Evolutionary conservation across 1,140 invertebrate genomes (phyloP).

Genomic region (Anastrepha ludens): DNA sequence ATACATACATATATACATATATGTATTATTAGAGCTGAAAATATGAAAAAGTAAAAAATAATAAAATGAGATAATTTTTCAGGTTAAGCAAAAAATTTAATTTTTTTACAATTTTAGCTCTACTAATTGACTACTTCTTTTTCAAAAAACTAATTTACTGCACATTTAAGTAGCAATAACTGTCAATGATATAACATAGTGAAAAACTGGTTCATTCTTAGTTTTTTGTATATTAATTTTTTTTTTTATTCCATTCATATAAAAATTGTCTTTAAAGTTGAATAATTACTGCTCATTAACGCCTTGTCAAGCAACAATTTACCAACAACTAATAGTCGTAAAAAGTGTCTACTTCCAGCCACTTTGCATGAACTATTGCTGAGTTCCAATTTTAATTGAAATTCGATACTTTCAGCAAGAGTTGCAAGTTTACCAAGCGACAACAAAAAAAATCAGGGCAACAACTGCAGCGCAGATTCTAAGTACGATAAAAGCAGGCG

Average conservation of each 20-base stretch:
- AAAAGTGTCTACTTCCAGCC: not conserved
- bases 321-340: not conserved
- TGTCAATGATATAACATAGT: too few species aligned
- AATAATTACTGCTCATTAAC: not conserved
- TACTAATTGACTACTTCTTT: too few species aligned
- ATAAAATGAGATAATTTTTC: too few species aligned
- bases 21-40: too few species aligned
- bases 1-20: too few species aligned
- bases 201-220: too few species aligned
- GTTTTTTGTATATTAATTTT: too few species aligned
- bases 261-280: conserved; percentile 20
- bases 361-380: conserved; percentile 9
- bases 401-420: conserved; percentile 17
- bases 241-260: not conserved
- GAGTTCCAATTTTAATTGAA: conserved; percentile 41
- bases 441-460: not conserved
- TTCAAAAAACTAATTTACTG: too few species aligned
- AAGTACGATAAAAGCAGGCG: not conserved
- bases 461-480: conserved; percentile 9
- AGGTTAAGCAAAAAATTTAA: too few species aligned
- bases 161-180: too few species aligned
- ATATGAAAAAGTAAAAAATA: too few species aligned
- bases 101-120: too few species aligned
- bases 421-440: conserved; percentile 10
- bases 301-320: conserved; percentile 44